Conservation (phyloP, 2,113 vertebrate genomes). For the Neodon shergylaensis region DNA sequence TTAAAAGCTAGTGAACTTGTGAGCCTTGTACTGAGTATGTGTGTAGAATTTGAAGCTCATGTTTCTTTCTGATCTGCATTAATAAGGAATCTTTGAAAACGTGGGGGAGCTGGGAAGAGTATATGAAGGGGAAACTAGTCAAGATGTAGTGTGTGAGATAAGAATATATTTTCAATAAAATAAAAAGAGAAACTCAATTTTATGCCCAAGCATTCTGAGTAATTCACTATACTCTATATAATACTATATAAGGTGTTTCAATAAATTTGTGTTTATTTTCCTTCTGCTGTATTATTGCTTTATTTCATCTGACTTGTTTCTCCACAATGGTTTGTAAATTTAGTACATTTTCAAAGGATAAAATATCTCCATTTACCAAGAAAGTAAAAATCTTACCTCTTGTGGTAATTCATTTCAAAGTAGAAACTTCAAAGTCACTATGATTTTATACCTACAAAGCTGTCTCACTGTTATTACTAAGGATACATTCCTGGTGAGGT, state of each 20-base stretch:
- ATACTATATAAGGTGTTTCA: background rate
- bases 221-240: background rate
- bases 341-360: background rate
- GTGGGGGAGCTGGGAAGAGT: background rate
- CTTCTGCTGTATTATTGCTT: background rate
- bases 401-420: background rate
- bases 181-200: background rate
- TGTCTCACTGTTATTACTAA: background rate
- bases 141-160: background rate
- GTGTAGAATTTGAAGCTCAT: background rate
- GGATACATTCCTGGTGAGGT: background rate
- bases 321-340: background rate
- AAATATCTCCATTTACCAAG: background rate
- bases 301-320: background rate
- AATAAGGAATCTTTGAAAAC: background rate
- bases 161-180: background rate
- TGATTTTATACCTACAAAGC: background rate
- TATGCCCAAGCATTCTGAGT: background rate
- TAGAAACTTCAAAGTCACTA: background rate
- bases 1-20: background rate
- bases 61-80: background rate
- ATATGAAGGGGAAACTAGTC: background rate
- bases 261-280: background rate
- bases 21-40: background rate
- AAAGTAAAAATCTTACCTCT: background rate